Evolutionary conservation across 37 sponge, comb jelly and placozoan genomes (phyloP).

Genomic region (Chondrilla cf. caribensis): DNA sequence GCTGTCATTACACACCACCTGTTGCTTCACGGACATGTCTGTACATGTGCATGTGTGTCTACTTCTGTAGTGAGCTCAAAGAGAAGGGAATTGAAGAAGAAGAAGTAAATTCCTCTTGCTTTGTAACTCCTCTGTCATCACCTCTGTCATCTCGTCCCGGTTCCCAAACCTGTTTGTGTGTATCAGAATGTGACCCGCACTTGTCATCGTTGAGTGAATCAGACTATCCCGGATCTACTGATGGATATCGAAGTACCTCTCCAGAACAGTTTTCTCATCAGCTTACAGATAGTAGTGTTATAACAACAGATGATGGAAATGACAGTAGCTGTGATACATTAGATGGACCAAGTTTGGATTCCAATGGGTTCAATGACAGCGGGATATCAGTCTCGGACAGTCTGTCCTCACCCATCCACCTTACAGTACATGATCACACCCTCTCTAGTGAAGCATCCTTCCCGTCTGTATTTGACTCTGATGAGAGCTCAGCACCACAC

Average conservation of each 20-base stretch:
- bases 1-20: too few species aligned
- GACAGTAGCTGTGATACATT: neutral
- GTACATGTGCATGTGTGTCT: too few species aligned
- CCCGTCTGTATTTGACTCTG: too few species aligned
- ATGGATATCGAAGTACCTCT: neutral
- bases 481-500: too few species aligned
- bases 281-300: neutral
- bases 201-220: conserved; percentile 6
- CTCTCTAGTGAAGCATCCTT: neutral
- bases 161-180: neutral
- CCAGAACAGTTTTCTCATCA: neutral
- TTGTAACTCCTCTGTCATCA: conserved; percentile 3
- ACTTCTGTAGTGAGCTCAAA: too few species aligned
- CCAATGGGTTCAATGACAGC: neutral
- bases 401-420: neutral
- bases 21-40: too few species aligned
- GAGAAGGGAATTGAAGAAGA: neutral
- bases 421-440: neutral
- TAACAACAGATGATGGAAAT: neutral
- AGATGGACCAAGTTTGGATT: neutral
- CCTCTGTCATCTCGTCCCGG: conserved; percentile 4
- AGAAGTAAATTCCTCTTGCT: neutral
- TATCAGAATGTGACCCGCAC: neutral
- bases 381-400: conserved; percentile 4
- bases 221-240: neutral